These are phyloP conservation scores for Camelus dromedarius DNA, from an alignment of 2,113 vertebrate species.

Conservation along the genomic window DNA sequence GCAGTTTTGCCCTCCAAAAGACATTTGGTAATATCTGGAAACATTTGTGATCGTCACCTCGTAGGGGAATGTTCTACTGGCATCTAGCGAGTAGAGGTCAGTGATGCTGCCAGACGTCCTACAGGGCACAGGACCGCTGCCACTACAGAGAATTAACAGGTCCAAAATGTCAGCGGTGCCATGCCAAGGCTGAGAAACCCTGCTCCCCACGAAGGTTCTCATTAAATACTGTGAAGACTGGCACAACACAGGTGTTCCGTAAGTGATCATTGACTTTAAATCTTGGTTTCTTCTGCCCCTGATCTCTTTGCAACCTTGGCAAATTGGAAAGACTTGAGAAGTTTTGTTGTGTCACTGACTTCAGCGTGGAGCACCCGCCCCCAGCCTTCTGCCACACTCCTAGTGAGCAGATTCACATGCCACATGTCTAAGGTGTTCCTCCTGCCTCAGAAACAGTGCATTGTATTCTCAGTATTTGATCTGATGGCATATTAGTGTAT, in stretches of 20 bases:
- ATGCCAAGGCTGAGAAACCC: not conserved
- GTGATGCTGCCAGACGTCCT: not conserved
- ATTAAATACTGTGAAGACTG: not conserved
- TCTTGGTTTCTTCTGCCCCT: not conserved
- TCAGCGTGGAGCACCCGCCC: rapidly evolving
- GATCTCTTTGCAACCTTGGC: not conserved
- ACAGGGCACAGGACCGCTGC: rapidly evolving
- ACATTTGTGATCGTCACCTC: not conserved
- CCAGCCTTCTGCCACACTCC: not conserved
- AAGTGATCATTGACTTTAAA: not conserved
- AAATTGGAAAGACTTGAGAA: not conserved
- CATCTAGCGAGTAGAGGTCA: not conserved
- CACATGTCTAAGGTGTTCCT: not conserved
- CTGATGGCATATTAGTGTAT: not conserved
- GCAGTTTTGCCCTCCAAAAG: not conserved
- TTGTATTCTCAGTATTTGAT: not conserved
- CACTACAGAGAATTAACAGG: not conserved
- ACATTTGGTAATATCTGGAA: not conserved
- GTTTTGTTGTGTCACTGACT: not conserved
- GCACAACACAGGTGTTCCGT: not conserved
- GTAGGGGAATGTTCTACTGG: not conserved
- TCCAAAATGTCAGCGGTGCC: not conserved
- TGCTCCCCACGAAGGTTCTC: not conserved
- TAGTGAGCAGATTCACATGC: not conserved
- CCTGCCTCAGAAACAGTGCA: not conserved